Evolutionary conservation across 2,888 invertebrate genomes (phyloP).

Genomic region (Athrips mouffetella): DNA sequence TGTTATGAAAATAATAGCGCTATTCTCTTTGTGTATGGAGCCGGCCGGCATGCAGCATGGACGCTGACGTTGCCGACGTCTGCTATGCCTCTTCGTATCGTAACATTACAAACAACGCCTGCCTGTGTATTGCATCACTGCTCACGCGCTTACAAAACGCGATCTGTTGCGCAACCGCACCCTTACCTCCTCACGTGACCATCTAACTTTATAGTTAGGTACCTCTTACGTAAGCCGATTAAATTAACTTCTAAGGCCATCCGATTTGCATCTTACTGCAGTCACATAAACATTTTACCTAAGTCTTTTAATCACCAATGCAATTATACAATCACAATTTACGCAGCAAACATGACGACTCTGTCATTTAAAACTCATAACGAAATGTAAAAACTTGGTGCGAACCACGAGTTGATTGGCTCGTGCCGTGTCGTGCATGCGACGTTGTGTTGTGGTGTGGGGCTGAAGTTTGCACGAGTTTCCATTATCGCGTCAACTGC

Average conservation of each 20-base stretch:
- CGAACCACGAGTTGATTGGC: background rate
- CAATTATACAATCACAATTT: background rate
- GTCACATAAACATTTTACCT: background rate
- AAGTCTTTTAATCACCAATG: background rate
- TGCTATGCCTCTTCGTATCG: slow-evolving; percentile 26
- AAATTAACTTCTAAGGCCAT: slow-evolving; percentile 15
- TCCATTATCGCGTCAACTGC: slow-evolving; percentile 41
- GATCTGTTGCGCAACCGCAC: slow-evolving; percentile 26
- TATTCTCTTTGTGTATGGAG: too few species aligned
- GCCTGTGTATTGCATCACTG: slow-evolving; percentile 35
- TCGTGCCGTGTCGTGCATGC: slow-evolving; percentile 3
- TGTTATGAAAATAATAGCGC: too few species aligned
- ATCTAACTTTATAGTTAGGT: slow-evolving; percentile 13
- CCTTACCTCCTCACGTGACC: slow-evolving; percentile 22
- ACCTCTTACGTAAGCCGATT: slow-evolving; percentile 8
- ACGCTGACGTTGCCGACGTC: slow-evolving; percentile 17
- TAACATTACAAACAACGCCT: slow-evolving; percentile 33
- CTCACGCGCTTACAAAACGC: slow-evolving; percentile 25
- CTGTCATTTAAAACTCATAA: background rate
- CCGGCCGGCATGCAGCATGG: slow-evolving; percentile 16
- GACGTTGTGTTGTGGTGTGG: slow-evolving; percentile 28
- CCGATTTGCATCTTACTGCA: slow-evolving; percentile 14
- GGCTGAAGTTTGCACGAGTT: slow-evolving; percentile 49
- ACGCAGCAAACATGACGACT: background rate
- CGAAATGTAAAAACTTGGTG: background rate